Conservation (phyloP, 2,113 vertebrate genomes). For the Poecile atricapillus region DNA sequence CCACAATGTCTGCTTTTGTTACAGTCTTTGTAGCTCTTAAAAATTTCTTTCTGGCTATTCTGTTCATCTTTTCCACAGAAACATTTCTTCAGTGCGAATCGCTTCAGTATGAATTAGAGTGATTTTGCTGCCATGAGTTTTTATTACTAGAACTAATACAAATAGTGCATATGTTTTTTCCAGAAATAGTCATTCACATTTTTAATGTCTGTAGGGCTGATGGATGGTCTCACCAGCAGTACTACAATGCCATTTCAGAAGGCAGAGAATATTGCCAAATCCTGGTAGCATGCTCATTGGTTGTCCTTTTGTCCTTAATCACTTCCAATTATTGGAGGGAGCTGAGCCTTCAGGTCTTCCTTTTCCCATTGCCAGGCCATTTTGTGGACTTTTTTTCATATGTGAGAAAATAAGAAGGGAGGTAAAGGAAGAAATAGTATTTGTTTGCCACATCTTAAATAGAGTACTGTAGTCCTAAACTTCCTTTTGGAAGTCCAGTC, state of each 20-base stretch:
- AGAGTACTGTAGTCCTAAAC: neutral
- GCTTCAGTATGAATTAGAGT: neutral
- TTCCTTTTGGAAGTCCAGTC: neutral
- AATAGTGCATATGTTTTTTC: neutral
- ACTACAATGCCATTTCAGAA: neutral
- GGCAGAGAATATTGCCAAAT: neutral
- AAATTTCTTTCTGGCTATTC: constrained; percentile 54
- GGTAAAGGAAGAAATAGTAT: neutral
- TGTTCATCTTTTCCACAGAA: constrained; percentile 30
- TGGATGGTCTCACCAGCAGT: neutral
- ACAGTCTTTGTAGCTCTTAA: constrained; percentile 40
- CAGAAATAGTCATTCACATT: constrained; percentile 5
- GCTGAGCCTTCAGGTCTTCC: neutral
- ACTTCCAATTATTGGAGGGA: neutral
- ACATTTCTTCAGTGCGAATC: constrained; percentile 13
- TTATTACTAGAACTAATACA: constrained; percentile 35
- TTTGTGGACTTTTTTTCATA: neutral
- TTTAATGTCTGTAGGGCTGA: neutral
- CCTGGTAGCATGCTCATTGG: neutral
- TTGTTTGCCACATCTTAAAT: neutral
- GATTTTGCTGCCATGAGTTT: neutral
- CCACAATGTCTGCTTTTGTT: constrained; percentile 47
- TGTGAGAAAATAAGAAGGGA: neutral
- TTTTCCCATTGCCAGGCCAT: neutral
- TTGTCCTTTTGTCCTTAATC: neutral